These are phyloP conservation scores for Lates calcarifer DNA, from an alignment of 2,113 vertebrate species.

Conservation along the genomic window DNA sequence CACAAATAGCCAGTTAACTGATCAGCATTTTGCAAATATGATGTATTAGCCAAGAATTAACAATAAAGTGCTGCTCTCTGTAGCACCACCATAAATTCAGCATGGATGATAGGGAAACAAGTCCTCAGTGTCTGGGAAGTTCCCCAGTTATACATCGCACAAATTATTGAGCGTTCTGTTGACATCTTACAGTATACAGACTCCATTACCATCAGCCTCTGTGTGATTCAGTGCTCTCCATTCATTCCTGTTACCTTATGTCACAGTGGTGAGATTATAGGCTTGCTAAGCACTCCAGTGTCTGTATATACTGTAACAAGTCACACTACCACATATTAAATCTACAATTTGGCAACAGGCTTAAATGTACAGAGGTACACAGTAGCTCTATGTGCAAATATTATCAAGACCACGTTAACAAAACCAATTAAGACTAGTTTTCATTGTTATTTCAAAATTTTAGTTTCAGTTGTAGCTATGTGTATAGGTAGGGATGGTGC, in stretches of 20 bases:
- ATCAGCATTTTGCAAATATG: background rate
- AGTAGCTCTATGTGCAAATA: background rate
- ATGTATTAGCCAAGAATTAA: background rate
- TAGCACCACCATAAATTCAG: background rate
- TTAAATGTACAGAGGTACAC: background rate
- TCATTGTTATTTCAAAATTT: background rate
- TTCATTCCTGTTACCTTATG: background rate
- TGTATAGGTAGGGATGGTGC: too few relatives aligned
- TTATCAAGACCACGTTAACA: background rate
- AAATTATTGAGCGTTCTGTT: background rate
- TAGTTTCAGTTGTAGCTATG: background rate
- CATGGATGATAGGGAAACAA: background rate
- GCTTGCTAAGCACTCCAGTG: background rate
- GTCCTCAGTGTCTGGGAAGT: background rate
- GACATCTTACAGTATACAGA: background rate
- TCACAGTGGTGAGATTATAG: background rate
- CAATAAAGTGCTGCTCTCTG: background rate
- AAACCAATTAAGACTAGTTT: background rate
- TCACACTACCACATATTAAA: background rate
- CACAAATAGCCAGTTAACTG: background rate
- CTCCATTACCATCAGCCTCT: background rate
- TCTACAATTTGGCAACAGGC: background rate
- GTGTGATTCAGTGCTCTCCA: conserved; percentile 1
- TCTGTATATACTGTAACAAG: background rate
- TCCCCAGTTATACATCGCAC: background rate